These are phyloP conservation scores for Apamea anceps DNA, from an alignment of 2,888 invertebrate genomes.

Conservation along the genomic window DNA sequence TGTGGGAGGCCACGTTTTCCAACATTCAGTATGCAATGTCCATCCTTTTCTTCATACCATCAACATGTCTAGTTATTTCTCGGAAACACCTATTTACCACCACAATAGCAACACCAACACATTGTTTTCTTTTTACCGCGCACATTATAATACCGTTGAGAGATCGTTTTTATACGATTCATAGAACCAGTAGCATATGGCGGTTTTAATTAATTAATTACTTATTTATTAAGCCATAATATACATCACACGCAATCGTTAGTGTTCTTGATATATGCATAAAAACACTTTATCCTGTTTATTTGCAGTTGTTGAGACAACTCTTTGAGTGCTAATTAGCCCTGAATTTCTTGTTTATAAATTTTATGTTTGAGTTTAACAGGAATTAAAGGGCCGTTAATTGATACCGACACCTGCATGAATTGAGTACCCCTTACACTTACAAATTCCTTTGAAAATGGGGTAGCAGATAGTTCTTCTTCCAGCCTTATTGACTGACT, in stretches of 20 bases:
- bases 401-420: not conserved
- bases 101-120: constrained; percentile 18
- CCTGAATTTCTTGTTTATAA: constrained; percentile 15
- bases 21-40: not conserved
- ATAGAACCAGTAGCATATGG: constrained; percentile 50
- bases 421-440: not conserved
- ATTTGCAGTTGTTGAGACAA: constrained; percentile 26
- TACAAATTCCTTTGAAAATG: not conserved
- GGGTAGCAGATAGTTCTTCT: not conserved
- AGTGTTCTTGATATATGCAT: constrained; percentile 23
- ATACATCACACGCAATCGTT: constrained; percentile 54
- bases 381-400: constrained; percentile 3
- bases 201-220: constrained; percentile 56
- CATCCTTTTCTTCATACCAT: not conserved
- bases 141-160: constrained; percentile 33
- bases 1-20: not conserved
- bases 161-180: constrained; percentile 56
- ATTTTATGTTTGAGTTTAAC: constrained; percentile 6
- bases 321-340: constrained; percentile 41
- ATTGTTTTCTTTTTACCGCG: constrained; percentile 59
- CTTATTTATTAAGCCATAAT: constrained; percentile 59
- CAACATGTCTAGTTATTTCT: not conserved
- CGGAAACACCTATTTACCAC: not conserved
- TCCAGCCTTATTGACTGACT: not conserved
- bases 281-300: constrained; percentile 20